These are phyloP conservation scores for Anadara kagoshimensis DNA, from an alignment of 1,140 invertebrate species.

Conservation along the genomic window DNA sequence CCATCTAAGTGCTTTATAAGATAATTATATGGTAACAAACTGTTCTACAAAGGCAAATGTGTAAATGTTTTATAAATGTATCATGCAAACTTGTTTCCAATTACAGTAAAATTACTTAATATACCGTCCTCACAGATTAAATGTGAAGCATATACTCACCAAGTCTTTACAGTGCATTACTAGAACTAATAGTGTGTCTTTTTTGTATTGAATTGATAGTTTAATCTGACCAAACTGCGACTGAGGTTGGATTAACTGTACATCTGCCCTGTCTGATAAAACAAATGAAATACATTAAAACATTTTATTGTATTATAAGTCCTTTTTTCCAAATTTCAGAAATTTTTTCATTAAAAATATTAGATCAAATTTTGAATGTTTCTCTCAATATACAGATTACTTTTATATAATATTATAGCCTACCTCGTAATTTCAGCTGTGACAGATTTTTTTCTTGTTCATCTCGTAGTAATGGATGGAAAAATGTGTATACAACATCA, in stretches of 20 bases:
- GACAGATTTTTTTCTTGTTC: conserved; percentile 82
- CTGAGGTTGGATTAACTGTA: conserved; percentile 27
- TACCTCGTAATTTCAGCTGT: conserved; percentile 81
- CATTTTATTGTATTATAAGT: no score
- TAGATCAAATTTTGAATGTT: no score
- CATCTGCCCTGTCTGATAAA: conserved; percentile 34
- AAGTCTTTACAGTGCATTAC: conserved; percentile 91
- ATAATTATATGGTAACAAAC: no score
- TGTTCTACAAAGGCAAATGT: no score
- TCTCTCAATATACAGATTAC: no score
- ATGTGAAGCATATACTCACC: conserved; percentile 75
- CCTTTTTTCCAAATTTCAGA: no score
- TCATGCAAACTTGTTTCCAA: background rate
- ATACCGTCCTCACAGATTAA: background rate
- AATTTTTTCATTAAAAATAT: no score
- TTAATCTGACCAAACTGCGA: conserved; percentile 79
- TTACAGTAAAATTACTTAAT: background rate
- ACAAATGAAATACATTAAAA: conserved; percentile 1
- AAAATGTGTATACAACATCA: conserved; percentile 97
- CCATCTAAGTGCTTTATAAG: no score
- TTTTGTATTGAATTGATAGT: conserved; percentile 87
- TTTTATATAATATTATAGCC: no score
- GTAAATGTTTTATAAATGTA: background rate
- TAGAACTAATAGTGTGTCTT: conserved; percentile 87
- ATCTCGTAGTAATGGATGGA: conserved; percentile 93